phyloP scores from a whole-genome alignment of 1,140 invertebrate genomes.

The Drosophila prosaltans region DNA sequence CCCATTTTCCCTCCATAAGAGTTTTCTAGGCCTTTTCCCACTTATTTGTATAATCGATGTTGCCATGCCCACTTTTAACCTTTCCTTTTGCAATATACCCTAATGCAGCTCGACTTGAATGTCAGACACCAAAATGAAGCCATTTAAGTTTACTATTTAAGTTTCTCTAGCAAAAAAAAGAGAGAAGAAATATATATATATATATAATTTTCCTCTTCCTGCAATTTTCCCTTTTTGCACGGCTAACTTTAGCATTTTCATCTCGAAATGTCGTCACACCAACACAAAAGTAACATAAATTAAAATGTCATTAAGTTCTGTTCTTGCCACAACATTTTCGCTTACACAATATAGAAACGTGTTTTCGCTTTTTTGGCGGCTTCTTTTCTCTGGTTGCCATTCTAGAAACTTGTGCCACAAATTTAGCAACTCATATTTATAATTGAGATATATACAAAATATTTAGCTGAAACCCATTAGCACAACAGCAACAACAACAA shows the following conservation, averaged over 20 bases:
- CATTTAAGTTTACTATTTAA: not conserved
- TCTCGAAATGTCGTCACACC: not conserved
- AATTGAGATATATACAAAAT: conserved; percentile 31
- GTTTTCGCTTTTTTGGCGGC: not conserved
- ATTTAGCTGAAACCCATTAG: conserved; percentile 33
- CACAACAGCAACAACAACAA: conserved; percentile 14
- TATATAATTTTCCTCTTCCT: not conserved
- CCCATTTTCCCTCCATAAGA: not conserved
- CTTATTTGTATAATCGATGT: conserved; percentile 26
- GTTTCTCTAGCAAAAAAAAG: not conserved
- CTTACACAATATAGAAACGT: conserved; percentile 12
- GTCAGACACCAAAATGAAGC: conserved; percentile 36
- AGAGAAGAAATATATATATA: not conserved
- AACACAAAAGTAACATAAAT: conserved; percentile 29
- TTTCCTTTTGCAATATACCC: conserved; percentile 1
- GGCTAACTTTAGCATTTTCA: conserved; percentile 16
- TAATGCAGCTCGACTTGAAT: not conserved
- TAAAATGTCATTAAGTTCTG: conserved; percentile 49
- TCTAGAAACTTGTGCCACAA: conserved; percentile 3
- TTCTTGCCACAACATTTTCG: conserved; percentile 11
- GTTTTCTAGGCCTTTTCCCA: not conserved
- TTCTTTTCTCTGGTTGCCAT: not conserved
- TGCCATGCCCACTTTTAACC: conserved; percentile 24
- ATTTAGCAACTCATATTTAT: conserved; percentile 49
- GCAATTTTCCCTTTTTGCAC: not conserved